phyloP scores from a whole-genome alignment of 2,888 invertebrate species.

The Drosophila birchii region DNA sequence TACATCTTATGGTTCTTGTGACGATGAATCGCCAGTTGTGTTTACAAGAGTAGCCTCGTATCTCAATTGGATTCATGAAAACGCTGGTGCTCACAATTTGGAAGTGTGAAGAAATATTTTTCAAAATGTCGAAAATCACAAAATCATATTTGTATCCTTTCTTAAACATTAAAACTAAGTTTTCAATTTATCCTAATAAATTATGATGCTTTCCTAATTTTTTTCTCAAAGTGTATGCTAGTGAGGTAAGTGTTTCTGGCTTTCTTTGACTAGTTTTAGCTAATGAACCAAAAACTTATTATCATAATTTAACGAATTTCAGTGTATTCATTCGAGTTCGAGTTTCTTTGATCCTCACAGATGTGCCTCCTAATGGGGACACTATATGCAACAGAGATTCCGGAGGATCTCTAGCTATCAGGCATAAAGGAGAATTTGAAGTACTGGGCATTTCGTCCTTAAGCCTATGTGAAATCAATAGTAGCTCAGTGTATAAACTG shows the following conservation, averaged over 20 bases:
- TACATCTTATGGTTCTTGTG: constrained; percentile 9
- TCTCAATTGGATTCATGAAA: constrained; percentile 22
- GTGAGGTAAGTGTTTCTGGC: background rate
- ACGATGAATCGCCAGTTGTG: background rate
- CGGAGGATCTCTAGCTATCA: constrained; percentile 26
- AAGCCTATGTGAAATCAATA: background rate
- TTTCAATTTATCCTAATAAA: background rate
- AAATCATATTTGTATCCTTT: background rate
- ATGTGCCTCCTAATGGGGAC: too few species aligned
- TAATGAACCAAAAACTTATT: too few species aligned
- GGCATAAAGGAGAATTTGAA: background rate
- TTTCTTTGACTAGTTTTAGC: too few species aligned
- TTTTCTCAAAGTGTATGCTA: background rate
- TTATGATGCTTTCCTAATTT: rapidly evolving
- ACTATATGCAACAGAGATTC: too few species aligned
- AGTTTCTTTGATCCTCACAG: too few species aligned
- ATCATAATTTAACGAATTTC: too few species aligned
- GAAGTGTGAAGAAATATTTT: background rate
- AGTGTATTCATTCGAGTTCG: too few species aligned
- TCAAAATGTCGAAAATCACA: background rate
- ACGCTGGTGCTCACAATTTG: background rate
- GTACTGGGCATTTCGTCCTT: background rate
- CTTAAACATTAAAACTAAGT: background rate
- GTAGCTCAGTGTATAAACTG: background rate
- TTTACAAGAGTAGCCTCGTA: constrained; percentile 17